Base-by-base conservation (phyloP, 2,797 vertebrate genomes). In the Steatocranus sp. region DNA sequence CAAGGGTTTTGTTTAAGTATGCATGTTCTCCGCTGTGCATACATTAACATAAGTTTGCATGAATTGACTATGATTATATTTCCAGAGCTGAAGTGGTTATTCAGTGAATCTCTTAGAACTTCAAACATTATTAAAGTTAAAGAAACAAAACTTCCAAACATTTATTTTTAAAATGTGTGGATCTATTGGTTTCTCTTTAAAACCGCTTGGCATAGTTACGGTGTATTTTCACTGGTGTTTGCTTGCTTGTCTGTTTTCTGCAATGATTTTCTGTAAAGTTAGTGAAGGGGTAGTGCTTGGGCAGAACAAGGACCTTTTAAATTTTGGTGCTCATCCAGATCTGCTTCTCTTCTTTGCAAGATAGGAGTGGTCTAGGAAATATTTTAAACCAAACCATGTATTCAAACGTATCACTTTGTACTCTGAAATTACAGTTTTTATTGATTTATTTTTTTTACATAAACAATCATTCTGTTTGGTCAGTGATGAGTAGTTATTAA, bases 11-110 rank as follows among this genome's bases (percentile, higher is more conserved):
- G 20, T 49, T 56, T 83, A 50, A 68, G 34, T 15, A 9, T 61
- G 76, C 12, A 32, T 78, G 41, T 46, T 82, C 25, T 46, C 46
- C 15, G 11, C n/a, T 56, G n/a, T 63, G 76, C 41, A 75, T 50
- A 6, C 15, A 78, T 85, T 86, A 81, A 18, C 73, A 85, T 78
- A 51, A 1, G 49, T 89, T 86, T 86, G 41, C 80, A 84, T 83
- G 56, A 30, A 83, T 77, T 83, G 32, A 75, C 11, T 51, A 2
- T 68, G 81, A 50, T 76, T 63, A 78, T 81, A 1, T 85, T 34
- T 80, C 73, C 7, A 43, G 14, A 25, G 53, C 49, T 79, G 49
- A 83, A 68, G 61, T 66, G 6, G 70, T 68, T 51, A 30, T 46
- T 76, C 10, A 48, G 14, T 54, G 11, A 50, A 49, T 80, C 17